These are phyloP conservation scores for Cryptoleucopteryx plumbea DNA, from an alignment of 2,113 vertebrate species.

Conservation along the genomic window DNA sequence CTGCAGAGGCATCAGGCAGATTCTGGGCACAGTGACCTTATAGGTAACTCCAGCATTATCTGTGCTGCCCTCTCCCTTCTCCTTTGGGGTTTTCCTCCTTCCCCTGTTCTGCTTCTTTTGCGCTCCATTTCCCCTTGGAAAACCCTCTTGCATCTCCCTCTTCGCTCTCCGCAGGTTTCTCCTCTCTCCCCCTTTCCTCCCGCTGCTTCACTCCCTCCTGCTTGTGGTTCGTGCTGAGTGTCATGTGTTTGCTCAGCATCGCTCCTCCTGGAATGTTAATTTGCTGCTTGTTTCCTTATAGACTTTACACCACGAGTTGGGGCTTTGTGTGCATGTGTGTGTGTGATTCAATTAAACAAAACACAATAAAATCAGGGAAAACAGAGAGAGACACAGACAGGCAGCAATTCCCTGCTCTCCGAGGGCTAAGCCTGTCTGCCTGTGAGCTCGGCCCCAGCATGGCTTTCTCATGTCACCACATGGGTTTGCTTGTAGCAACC, in stretches of 20 bases:
- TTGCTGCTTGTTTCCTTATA: background rate
- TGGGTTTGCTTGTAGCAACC: background rate
- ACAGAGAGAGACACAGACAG: conserved; percentile 6
- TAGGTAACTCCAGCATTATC: background rate
- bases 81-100: background rate
- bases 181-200: background rate
- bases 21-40: background rate
- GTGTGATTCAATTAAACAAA: conserved; percentile 58
- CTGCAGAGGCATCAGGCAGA: background rate
- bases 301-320: background rate
- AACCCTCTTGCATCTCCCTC: background rate
- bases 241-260: background rate
- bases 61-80: background rate
- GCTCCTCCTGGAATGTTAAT: background rate
- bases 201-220: background rate
- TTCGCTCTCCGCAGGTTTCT: background rate
- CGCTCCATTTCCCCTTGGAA: background rate
- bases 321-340: conserved; percentile 48
- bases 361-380: conserved; percentile 51
- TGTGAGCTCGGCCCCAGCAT: background rate
- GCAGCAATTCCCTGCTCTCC: background rate
- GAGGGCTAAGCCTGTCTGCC: background rate
- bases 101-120: background rate
- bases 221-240: background rate
- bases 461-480: background rate